Evolutionary conservation across 2,113 vertebrate species (phyloP).

Genomic region (Pithys albifrons): DNA sequence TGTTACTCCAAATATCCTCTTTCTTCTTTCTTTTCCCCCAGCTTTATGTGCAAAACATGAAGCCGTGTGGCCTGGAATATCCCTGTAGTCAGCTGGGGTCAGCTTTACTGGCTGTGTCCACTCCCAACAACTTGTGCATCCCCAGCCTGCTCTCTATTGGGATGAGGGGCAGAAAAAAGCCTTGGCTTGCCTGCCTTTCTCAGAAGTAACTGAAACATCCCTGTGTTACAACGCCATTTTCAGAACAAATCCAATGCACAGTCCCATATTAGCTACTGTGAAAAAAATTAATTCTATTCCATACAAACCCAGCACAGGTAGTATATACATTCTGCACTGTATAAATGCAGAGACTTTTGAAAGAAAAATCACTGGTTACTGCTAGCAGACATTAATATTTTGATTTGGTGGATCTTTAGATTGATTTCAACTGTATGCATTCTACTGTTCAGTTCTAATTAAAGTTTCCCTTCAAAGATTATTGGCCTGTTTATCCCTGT

Average conservation of each 20-base stretch:
- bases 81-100: not conserved
- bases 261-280: accelerated
- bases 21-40: not conserved
- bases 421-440: not conserved
- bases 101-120: not conserved
- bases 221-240: not conserved
- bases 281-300: not conserved
- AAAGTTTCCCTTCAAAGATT: not conserved
- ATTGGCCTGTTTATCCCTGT: not conserved
- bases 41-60: not conserved
- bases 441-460: not conserved
- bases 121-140: not conserved
- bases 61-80: not conserved
- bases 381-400: not conserved
- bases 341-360: not conserved
- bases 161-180: not conserved
- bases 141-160: not conserved
- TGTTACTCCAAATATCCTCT: not conserved
- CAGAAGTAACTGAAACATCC: not conserved
- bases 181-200: not conserved
- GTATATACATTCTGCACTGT: not conserved
- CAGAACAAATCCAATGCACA: not conserved
- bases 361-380: not conserved
- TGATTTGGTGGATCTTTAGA: not conserved
- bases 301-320: not conserved